phyloP scores from a whole-genome alignment of 2,113 vertebrate species.

The Clarias batrachus region DNA sequence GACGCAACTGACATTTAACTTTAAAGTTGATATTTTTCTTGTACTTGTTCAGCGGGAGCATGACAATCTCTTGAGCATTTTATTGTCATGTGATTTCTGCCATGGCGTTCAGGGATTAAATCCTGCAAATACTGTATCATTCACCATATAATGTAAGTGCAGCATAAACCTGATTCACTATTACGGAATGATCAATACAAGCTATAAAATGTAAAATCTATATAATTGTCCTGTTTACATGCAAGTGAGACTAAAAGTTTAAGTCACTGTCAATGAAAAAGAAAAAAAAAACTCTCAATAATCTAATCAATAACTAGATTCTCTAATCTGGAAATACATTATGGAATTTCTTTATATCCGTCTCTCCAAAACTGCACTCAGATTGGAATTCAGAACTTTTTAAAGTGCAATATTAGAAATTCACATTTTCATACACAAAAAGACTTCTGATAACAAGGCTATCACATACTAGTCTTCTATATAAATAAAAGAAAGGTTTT shows the following conservation, averaged over 20 bases:
- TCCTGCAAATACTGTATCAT: not conserved
- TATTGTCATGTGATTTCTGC: not conserved
- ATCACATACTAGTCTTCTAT: slow-evolving; percentile 30
- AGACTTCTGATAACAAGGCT: not conserved
- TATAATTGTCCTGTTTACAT: not conserved
- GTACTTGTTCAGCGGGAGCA: not conserved
- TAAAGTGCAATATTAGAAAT: slow-evolving; percentile 1
- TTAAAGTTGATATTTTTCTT: not conserved
- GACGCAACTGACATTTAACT: not conserved
- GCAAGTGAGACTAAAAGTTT: not conserved
- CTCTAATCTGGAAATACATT: not conserved
- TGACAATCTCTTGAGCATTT: too few relatives aligned
- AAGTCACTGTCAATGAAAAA: not conserved
- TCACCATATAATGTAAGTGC: not conserved
- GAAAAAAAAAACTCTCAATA: not conserved
- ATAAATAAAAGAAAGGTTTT: too few relatives aligned
- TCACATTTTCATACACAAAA: slow-evolving; percentile 1
- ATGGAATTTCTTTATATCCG: too few relatives aligned
- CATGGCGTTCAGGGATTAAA: not conserved
- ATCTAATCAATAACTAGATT: not conserved
- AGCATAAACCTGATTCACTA: not conserved
- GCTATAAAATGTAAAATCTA: not conserved
- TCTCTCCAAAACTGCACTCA: not conserved
- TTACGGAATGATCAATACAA: not conserved
- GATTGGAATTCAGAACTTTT: not conserved